A percentile compares a stretch with the other conserved stretches of the same genome.
These are phyloP conservation scores for Stenchaetothrips biformis DNA, from an alignment of 2,888 invertebrate genomes.

Conservation along the genomic window DNA sequence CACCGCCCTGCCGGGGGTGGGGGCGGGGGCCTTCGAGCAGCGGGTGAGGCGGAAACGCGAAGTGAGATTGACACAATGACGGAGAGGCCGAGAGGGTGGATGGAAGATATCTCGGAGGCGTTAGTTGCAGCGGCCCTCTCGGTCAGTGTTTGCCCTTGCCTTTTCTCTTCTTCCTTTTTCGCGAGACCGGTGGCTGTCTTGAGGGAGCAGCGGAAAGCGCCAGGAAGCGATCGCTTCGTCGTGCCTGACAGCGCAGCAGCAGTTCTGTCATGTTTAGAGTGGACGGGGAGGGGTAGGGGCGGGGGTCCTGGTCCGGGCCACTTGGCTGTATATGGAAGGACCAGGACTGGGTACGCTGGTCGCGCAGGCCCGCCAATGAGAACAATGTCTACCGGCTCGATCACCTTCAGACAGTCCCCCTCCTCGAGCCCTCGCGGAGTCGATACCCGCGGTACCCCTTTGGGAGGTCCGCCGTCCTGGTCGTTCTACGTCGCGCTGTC, in stretches of 20 bases:
- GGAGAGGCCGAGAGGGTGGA: background rate
- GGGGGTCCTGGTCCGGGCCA: conserved; percentile 28
- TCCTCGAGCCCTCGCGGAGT: background rate
- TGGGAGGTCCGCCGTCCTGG: background rate
- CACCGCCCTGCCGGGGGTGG: background rate
- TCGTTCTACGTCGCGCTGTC: too few relatives aligned
- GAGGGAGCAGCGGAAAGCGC: too few relatives aligned
- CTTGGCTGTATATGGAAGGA: conserved; percentile 35
- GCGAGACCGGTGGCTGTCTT: background rate
- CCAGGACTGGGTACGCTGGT: conserved; percentile 38
- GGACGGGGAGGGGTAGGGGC: background rate
- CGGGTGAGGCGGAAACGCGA: background rate
- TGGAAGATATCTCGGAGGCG: background rate
- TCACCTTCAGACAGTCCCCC: background rate
- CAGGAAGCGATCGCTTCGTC: background rate
- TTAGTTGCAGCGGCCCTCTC: background rate
- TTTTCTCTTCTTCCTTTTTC: too few relatives aligned
- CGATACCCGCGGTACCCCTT: background rate
- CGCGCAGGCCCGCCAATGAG: conserved; percentile 33
- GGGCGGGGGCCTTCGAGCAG: background rate
- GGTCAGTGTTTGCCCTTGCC: background rate
- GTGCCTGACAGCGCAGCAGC: background rate
- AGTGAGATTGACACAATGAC: background rate
- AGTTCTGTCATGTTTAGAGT: background rate
- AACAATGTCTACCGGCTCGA: background rate